Evolutionary conservation across 2,888 invertebrate genomes (phyloP).

Genomic region (Digitonthophagus gazella): DNA sequence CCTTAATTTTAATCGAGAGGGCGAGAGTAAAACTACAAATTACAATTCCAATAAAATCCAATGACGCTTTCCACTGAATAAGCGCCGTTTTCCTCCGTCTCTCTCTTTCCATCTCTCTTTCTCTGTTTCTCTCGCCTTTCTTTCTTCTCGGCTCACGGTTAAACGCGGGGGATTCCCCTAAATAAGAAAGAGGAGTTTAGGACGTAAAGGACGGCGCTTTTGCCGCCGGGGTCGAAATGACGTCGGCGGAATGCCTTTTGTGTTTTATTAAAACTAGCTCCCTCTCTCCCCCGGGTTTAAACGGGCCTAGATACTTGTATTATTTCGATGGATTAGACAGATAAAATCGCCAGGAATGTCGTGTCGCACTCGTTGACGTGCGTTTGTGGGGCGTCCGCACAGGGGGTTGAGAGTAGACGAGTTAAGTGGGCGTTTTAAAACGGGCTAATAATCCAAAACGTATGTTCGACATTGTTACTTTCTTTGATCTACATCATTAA

Average conservation of each 20-base stretch:
- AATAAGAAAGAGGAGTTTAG: constrained; percentile 8
- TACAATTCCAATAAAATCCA: constrained; percentile 11
- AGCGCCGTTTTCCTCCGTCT: not conserved
- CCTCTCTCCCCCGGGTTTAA: not conserved
- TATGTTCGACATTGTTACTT: not conserved
- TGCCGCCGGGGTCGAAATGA: not conserved
- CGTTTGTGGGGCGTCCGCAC: not conserved
- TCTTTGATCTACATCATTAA: not conserved
- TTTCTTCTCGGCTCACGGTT: not conserved
- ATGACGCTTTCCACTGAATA: constrained; percentile 12
- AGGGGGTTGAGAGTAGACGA: not conserved
- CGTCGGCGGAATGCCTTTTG: not conserved
- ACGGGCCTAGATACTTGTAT: not conserved
- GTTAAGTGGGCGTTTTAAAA: too few species aligned
- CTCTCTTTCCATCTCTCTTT: not conserved
- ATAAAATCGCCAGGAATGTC: not conserved
- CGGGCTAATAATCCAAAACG: not conserved
- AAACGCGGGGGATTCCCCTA: not conserved
- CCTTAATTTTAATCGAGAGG: not conserved
- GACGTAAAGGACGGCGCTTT: not conserved
- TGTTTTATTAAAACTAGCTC: not conserved
- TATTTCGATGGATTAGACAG: not conserved
- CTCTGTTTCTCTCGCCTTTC: not conserved
- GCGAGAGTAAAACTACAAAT: constrained; percentile 11
- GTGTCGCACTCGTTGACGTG: not conserved